Percentiles rank a stretch among this genome's conserved stretches.
These are phyloP conservation scores for Drosophila sp. DNA, from an alignment of 1,140 invertebrate genomes.

Conservation along the genomic window DNA sequence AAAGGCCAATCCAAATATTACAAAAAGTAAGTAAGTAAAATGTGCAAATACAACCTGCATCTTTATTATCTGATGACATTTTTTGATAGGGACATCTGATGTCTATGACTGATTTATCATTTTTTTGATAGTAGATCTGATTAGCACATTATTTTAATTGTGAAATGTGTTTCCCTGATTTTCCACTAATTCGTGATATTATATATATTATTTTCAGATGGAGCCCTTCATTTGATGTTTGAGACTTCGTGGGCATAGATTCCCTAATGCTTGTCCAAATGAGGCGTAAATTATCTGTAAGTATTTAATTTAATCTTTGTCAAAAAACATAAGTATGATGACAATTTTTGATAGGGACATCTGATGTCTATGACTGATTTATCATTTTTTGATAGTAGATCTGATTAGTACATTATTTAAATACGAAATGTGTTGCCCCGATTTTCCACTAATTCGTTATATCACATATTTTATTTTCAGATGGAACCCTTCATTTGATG, in stretches of 20 bases:
- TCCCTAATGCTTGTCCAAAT: neutral
- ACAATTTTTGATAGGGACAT: constrained; percentile 42
- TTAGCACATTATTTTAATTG: neutral
- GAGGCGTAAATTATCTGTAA: neutral
- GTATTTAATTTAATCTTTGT: neutral
- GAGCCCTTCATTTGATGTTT: neutral
- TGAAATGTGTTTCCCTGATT: neutral
- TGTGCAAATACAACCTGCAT: neutral
- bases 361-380: constrained; percentile 54
- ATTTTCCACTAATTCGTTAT: neutral
- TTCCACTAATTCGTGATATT: neutral
- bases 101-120: constrained; percentile 51
- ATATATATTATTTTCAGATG: neutral
- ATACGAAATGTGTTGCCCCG: neutral
- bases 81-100: constrained; percentile 50
- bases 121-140: constrained; percentile 40
- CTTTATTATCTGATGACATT: constrained; percentile 21
- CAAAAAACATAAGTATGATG: constrained; percentile 34
- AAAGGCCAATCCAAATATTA: too few species aligned
- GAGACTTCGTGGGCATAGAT: neutral
- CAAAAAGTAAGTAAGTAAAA: constrained; percentile 1
- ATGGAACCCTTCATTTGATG: neutral
- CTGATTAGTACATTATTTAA: constrained; percentile 1
- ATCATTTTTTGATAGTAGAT: constrained; percentile 42
- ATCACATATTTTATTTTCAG: neutral